Evolutionary conservation across 2,113 vertebrate genomes (phyloP).

Genomic region (Dicaeum eximium): DNA sequence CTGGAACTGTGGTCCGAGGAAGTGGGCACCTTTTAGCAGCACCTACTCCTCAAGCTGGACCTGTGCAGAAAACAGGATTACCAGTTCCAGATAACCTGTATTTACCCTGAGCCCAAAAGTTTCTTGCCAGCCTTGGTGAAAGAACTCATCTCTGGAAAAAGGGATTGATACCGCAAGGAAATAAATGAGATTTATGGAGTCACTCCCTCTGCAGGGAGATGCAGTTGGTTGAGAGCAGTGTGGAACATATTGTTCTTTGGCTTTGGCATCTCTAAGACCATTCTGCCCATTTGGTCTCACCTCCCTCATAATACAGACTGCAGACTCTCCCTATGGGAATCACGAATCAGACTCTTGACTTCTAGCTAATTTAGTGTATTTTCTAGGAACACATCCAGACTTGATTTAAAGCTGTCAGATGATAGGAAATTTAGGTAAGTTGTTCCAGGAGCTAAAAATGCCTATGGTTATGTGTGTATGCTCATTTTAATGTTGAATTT

Average conservation of each 20-base stretch:
- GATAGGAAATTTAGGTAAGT: conserved; percentile 16
- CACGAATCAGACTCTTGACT: not conserved
- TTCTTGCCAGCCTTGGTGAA: not conserved
- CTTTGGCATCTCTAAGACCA: not conserved
- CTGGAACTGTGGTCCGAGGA: not conserved
- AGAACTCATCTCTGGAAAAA: not conserved
- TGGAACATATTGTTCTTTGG: not conserved
- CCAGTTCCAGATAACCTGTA: not conserved
- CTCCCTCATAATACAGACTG: not conserved
- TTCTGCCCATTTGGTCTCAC: conserved; percentile 4
- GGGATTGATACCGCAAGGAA: not conserved
- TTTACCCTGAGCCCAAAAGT: not conserved
- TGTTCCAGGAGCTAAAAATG: conserved; percentile 37
- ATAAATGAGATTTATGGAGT: not conserved
- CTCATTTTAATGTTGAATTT: conserved; percentile 5
- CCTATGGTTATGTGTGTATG: not conserved
- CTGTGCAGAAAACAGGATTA: not conserved
- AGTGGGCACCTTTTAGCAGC: not conserved
- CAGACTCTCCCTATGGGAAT: not conserved
- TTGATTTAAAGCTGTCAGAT: conserved; percentile 46
- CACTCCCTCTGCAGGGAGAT: not conserved
- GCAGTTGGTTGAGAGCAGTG: not conserved
- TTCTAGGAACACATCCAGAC: conserved; percentile 44
- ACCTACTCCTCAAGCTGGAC: not conserved
- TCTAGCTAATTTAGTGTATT: not conserved